phyloP scores from a whole-genome alignment of 2,888 invertebrate species.

The Leucoma salicis region DNA sequence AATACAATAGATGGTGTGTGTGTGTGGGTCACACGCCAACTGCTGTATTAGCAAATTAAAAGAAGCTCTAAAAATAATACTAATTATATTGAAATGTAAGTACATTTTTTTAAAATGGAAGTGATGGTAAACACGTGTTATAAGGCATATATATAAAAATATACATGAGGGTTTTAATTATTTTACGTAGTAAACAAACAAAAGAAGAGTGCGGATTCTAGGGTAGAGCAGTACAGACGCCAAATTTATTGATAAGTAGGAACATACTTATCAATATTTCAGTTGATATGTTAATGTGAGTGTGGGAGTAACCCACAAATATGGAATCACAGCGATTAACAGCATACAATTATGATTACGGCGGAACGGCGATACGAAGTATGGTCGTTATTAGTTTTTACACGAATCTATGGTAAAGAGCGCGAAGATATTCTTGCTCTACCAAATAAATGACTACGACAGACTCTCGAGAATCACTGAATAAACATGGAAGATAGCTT shows the following conservation, averaged over 20 bases:
- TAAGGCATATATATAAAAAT: slow-evolving; percentile 4
- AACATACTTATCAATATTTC: too few species aligned
- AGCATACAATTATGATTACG: too few species aligned
- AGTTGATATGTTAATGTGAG: too few species aligned
- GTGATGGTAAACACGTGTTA: slow-evolving; percentile 11
- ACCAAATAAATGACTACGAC: slow-evolving; percentile 6
- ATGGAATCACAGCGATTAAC: too few species aligned
- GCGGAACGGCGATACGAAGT: too few species aligned
- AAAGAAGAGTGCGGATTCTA: too few species aligned
- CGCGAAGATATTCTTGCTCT: slow-evolving; percentile 7
- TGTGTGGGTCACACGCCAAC: slow-evolving; percentile 23
- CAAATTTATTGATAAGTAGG: too few species aligned
- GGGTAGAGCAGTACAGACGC: too few species aligned
- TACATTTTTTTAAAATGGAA: slow-evolving; percentile 1
- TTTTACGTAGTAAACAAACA: too few species aligned
- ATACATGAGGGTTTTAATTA: too few species aligned
- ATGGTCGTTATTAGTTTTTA: too few species aligned
- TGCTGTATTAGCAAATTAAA: slow-evolving; percentile 37
- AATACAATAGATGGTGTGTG: slow-evolving; percentile 30
- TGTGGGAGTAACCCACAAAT: too few species aligned
- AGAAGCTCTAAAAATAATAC: slow-evolving; percentile 41
- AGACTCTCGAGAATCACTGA: neutral
- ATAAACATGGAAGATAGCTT: slow-evolving; percentile 16
- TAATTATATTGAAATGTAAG: slow-evolving; percentile 16
- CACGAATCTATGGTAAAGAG: neutral